Conservation (phyloP, 2,113 vertebrate genomes). For the Patagioenas fasciata region DNA sequence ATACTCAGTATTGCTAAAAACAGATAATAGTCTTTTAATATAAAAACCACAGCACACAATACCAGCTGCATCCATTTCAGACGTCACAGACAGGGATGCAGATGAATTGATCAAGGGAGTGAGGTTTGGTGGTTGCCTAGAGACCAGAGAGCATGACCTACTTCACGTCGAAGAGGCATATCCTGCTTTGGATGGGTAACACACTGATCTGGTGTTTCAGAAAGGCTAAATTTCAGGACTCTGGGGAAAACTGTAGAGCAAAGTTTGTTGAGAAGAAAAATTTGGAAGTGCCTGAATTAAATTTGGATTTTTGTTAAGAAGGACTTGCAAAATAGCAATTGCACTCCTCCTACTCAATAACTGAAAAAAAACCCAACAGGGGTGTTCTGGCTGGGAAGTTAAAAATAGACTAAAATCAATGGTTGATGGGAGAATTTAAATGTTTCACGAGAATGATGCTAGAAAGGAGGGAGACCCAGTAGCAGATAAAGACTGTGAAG, state of each 20-base stretch:
- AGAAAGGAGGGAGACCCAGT: not conserved
- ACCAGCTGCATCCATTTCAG: slow-evolving; percentile 4
- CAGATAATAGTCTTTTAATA: not conserved
- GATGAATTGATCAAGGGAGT: slow-evolving; percentile 37
- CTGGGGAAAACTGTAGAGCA: not conserved
- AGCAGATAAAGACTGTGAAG: not conserved
- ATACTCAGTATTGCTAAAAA: slow-evolving; percentile 5
- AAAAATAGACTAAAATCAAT: not conserved
- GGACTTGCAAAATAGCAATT: not conserved
- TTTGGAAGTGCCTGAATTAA: not conserved
- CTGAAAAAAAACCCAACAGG: not conserved
- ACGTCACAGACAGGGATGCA: not conserved
- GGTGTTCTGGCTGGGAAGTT: not conserved
- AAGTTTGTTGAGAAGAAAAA: not conserved
- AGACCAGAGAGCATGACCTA: slow-evolving; percentile 37
- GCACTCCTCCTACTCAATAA: not conserved
- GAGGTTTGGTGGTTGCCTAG: slow-evolving; percentile 44
- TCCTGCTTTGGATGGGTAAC: not conserved
- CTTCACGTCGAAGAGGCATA: not conserved
- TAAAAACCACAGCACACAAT: not conserved
- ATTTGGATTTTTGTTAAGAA: not conserved
- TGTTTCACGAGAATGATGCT: not conserved
- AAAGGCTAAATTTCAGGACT: not conserved
- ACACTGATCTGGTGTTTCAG: not conserved
- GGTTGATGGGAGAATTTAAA: not conserved